These are phyloP conservation scores for Drosophila kanapiae DNA, from an alignment of 1,140 invertebrate genomes.

Conservation along the genomic window DNA sequence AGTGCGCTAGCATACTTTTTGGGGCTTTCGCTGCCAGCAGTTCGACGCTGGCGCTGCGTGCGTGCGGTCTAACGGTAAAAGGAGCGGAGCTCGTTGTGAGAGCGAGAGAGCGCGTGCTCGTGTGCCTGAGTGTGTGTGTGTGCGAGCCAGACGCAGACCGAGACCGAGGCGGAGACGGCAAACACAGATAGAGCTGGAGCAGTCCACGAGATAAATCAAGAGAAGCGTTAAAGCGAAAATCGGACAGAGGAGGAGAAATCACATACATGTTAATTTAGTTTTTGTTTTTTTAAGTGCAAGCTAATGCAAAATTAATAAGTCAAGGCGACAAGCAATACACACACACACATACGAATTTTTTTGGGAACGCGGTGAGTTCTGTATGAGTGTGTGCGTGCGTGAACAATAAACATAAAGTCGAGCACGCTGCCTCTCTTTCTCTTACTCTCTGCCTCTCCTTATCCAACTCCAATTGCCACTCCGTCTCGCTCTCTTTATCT, in stretches of 20 bases:
- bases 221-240: slow-evolving; percentile 18
- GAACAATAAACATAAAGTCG: slow-evolving; percentile 72
- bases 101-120: slow-evolving; percentile 28
- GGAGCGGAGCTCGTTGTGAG: slow-evolving; percentile 12
- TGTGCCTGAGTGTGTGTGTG: slow-evolving; percentile 9
- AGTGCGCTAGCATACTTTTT: slow-evolving; percentile 67
- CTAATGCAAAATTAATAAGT: slow-evolving; percentile 55
- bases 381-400: slow-evolving; percentile 41
- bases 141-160: slow-evolving; percentile 35
- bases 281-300: slow-evolving; percentile 45
- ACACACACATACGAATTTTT: slow-evolving; percentile 35
- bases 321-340: slow-evolving; percentile 32
- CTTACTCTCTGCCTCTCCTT: background rate
- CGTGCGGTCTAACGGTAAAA: slow-evolving; percentile 73
- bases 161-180: slow-evolving; percentile 2
- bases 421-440: slow-evolving; percentile 33
- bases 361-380: slow-evolving; percentile 48
- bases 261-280: slow-evolving; percentile 42
- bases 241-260: slow-evolving; percentile 24
- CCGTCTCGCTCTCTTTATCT: background rate
- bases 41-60: slow-evolving; percentile 83
- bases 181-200: slow-evolving; percentile 32
- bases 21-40: slow-evolving; percentile 52
- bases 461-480: background rate
- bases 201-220: slow-evolving; percentile 19